Evolutionary conservation across 2,888 invertebrate species (phyloP), one percentile per base, ranked within the genome.

Genomic region (Idaea dimidiata): DNA sequence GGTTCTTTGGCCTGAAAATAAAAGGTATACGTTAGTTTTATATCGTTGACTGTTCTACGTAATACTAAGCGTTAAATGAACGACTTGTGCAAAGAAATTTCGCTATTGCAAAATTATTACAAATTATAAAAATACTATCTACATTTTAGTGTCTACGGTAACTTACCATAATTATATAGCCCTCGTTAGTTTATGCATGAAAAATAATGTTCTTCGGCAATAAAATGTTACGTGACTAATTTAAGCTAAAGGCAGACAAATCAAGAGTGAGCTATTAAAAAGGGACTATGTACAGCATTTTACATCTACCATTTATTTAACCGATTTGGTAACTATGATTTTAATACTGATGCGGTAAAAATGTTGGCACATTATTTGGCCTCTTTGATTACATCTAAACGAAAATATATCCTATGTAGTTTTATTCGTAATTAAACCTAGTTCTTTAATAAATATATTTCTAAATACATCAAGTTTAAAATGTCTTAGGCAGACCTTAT

Each of bases 1-100:
- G 97, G 97, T 93, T 96, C 95, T 93, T 96, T 95, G 81, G 96
- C 96, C 97, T 97, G 94, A 16, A 94, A 95, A 83, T 74, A 87
- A 87, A 82, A 80, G 66, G 71, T 54, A 54, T 67, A 17, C 56
- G 62, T 74, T 70, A 76, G 57, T 59, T 58, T 64, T 60, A 61
- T 16, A 58, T 18, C 54, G 18, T 18, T 18, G 24, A 53, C 61
- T 57, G 17, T 62, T 55, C 18, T 60, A 60, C 58, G 62, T 62
- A 60, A 53, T 66, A 66, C 55, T 61, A 62, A 68, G 70, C 6
- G 18, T 56, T 4, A 7, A 18, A 56, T 14, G 71, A 73, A 66
- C 65, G 64, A 69, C 72, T 64, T 65, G 62, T 62, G 63, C 62
- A 57, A 63, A 64, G 59, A 60, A 60, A 64, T 54, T 66, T 59